Base-by-base conservation (phyloP, 2,888 invertebrate species). In the Mythimna ferrago region DNA sequence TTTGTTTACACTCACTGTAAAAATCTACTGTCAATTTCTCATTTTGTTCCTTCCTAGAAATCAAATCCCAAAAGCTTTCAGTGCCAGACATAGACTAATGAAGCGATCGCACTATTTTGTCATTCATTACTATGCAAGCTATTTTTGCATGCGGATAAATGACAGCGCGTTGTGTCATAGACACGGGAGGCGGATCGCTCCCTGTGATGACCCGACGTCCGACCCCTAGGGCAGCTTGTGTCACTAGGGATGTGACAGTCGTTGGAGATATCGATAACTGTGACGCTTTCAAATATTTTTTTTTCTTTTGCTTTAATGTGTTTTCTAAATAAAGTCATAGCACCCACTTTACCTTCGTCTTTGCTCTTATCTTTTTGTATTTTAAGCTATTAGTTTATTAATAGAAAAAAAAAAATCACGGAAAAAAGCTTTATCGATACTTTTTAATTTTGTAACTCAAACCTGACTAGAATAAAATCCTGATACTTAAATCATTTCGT, bases 151-250 rank as follows among this genome's bases (percentile, higher is more conserved):
- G 69, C 77, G 84, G 82, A 86, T 88, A 90, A 90, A 91, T 91
- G 92, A 91, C 91, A 89, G 87, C 85, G 79, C 87, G 86, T 87
- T 87, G 88, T 92, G 92, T 92, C 92, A 92, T 91, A 92, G 92
- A 89, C 92, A 92, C 87, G 90, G 90, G 89, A 88, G 89, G 83
- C 87, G 89, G 89, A 87, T 92, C 91, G 89, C 88, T 90, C 89
- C 89, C 92, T 90, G 89, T 92, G 93, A 94, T 92, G 94, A 94
- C 92, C 93, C 90, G 87, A 88, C 91, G 86, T 88, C 87, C 90
- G 89, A 92, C 91, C 94, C 91, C 92, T 90, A 89, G 92, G 89
- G 90, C 86, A 78, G 86, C 82, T 75, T 77, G 73, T 78, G 78
- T 72, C 71, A 68, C 78, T 88, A 90, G 89, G 83, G 88, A 82